These are phyloP conservation scores for Oegoconia quadripuncta DNA, from an alignment of 2,888 invertebrate species.

Conservation along the genomic window DNA sequence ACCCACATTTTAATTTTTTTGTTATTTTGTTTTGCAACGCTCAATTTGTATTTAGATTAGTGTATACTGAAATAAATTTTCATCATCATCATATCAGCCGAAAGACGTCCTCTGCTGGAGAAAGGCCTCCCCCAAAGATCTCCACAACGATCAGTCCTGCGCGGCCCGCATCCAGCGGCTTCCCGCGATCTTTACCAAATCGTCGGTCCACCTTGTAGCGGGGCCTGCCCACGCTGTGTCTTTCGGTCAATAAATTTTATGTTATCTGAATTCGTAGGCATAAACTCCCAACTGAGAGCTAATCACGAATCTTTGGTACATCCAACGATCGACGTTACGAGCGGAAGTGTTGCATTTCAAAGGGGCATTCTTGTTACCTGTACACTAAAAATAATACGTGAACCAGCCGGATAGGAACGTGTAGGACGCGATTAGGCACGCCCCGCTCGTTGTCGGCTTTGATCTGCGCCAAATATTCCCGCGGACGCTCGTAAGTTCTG, in stretches of 20 bases:
- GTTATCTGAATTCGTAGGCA: too few relatives aligned
- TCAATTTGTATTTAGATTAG: neutral
- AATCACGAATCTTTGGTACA: constrained; percentile 30
- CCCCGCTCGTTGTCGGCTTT: constrained; percentile 44
- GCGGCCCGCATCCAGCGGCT: too few relatives aligned
- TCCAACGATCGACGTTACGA: constrained; percentile 49
- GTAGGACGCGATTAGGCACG: constrained; percentile 38
- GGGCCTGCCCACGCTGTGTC: too few relatives aligned
- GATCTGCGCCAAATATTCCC: constrained; percentile 45
- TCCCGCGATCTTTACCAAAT: too few relatives aligned
- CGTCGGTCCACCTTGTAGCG: too few relatives aligned
- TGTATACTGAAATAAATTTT: too few relatives aligned
- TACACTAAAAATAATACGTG: constrained; percentile 59
- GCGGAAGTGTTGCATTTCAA: constrained; percentile 76
- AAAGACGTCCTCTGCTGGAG: too few relatives aligned
- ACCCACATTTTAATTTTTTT: neutral
- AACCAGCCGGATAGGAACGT: constrained; percentile 21
- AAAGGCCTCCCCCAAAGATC: too few relatives aligned
- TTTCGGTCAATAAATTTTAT: too few relatives aligned
- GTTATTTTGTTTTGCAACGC: neutral
- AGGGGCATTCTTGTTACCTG: constrained; percentile 77
- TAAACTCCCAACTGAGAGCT: constrained; percentile 3
- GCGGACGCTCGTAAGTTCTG: constrained; percentile 21
- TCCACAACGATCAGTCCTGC: too few relatives aligned
- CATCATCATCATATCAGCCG: too few relatives aligned